Percentiles rank a stretch among this genome's conserved stretches.
These are phyloP conservation scores for Actinernus sp. DNA, from an alignment of 92 coral and sea anemone genomes.

Conservation along the genomic window DNA sequence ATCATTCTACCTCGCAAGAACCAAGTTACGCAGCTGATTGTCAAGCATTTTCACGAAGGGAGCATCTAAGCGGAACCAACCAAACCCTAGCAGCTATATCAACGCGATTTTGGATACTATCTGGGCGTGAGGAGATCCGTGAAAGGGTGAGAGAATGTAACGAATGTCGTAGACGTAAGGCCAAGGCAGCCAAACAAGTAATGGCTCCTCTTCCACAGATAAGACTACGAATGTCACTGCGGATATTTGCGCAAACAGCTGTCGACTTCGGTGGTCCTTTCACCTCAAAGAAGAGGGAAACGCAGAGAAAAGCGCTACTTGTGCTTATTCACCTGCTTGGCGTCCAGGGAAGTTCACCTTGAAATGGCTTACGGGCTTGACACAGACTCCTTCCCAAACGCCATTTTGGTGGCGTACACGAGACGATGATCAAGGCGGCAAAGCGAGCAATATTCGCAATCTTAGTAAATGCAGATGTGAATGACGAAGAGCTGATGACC, in stretches of 20 bases:
- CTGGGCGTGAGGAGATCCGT: constrained; percentile 66
- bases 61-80: constrained; percentile 65
- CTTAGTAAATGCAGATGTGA: constrained; percentile 36
- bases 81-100: constrained; percentile 44
- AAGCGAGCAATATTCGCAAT: constrained; percentile 51
- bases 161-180: constrained; percentile 21
- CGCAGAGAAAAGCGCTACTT: constrained; percentile 24
- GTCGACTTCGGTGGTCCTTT: constrained; percentile 54
- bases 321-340: constrained; percentile 28
- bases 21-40: constrained; percentile 49
- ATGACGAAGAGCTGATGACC: constrained; percentile 32
- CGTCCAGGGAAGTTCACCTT: constrained; percentile 21
- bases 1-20: constrained; percentile 55
- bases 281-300: constrained; percentile 30
- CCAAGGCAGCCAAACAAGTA: constrained; percentile 18
- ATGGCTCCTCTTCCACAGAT: constrained; percentile 43
- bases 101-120: constrained; percentile 50
- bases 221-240: constrained; percentile 31
- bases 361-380: constrained; percentile 6
- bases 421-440: constrained; percentile 57
- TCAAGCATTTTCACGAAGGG: constrained; percentile 55
- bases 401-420: constrained; percentile 54
- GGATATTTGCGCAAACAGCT: constrained; percentile 33
- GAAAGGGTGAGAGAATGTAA: constrained; percentile 49
- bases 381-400: constrained; percentile 23